These are phyloP conservation scores for Oikopleura dioica DNA, from an alignment of 23 tunicate species.

Conservation along the genomic window DNA sequence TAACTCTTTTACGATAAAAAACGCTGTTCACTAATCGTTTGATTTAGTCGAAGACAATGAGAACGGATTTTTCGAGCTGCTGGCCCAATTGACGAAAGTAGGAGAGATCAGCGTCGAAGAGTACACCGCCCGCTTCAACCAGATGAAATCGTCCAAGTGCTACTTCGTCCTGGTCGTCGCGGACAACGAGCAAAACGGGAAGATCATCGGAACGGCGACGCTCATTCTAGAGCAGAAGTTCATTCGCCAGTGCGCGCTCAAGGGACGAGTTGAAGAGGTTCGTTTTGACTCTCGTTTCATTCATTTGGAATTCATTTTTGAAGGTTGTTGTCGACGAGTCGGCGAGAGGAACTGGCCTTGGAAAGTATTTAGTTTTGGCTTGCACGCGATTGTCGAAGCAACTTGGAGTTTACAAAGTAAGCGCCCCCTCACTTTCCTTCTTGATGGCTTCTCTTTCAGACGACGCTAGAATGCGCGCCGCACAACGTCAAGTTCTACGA, in stretches of 20 bases:
- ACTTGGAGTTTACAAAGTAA: slow-evolving; percentile 10
- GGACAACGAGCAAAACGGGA: background rate
- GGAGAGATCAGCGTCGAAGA: background rate
- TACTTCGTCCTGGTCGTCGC: background rate
- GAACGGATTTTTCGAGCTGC: background rate
- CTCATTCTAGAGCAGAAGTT: slow-evolving; percentile 1
- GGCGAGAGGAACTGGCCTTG: background rate
- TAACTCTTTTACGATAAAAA: no score
- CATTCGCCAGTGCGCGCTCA: background rate
- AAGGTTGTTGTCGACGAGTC: background rate
- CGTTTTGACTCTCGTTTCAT: no score
- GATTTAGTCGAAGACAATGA: background rate
- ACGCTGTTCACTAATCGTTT: no score
- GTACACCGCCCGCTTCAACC: background rate
- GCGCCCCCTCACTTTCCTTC: background rate
- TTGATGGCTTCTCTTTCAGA: background rate
- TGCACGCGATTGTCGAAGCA: slow-evolving; percentile 3
- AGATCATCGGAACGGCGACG: slow-evolving; percentile 9
- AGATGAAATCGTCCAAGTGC: background rate
- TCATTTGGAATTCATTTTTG: no score
- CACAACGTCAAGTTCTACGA: background rate
- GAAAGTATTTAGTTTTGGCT: background rate
- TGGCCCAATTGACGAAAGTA: slow-evolving; percentile 6
- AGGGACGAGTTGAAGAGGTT: slow-evolving; percentile 13
- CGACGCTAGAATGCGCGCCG: slow-evolving; percentile 4